Evolutionary conservation across 2,888 invertebrate species (phyloP), one percentile per base, ranked within the genome.

Genomic region (Tryphoninae sp.): DNA sequence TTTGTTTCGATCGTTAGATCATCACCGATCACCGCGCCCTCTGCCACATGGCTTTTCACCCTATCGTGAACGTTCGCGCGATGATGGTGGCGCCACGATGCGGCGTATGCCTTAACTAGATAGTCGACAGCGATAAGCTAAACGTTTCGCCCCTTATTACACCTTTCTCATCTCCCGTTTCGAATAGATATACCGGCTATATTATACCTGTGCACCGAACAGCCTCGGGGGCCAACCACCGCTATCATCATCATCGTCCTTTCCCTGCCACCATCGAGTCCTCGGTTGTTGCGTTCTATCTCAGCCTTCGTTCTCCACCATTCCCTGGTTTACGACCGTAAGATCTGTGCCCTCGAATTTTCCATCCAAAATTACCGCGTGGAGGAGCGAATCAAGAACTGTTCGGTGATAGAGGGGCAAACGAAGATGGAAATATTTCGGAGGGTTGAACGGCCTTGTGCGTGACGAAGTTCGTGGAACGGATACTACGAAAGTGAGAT

Each of bases 51-150:
- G 33, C 59, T 62, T 11, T 40, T 53, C 53, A 33, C 19, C 51
- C 49, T 51, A 8, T 49, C 42, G 19, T 49, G 33, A 33, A 62
- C 53, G 64, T 59, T 62, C 51, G 4, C 6, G 6, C 65, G 68
- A 59, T 8, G 55, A 22, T 16, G 68, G 64, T 26, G 62, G 42
- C 11, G 26, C 51, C 23, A 33, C 53, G 53, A 61, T 62, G 58
- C 45, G 87, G 86, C 89, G 89, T 89, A 89, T 89, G 90, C 87
- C 88, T 86, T 72, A 80, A 87, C 87, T 88, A 89, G 90, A 90
- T 91, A 88, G 89, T 86, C 85, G 81, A 80, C 81, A 78, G 84
- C 80, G 91, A 91, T 91, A 91, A 91, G 90, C 89, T 91, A 91
- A 91, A 91, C 87, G 90, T 87, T 87, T 86, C 84, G 86, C 86